Conservation (phyloP, 2,797 vertebrate species). For the Cyprinodon diabolis region DNA sequence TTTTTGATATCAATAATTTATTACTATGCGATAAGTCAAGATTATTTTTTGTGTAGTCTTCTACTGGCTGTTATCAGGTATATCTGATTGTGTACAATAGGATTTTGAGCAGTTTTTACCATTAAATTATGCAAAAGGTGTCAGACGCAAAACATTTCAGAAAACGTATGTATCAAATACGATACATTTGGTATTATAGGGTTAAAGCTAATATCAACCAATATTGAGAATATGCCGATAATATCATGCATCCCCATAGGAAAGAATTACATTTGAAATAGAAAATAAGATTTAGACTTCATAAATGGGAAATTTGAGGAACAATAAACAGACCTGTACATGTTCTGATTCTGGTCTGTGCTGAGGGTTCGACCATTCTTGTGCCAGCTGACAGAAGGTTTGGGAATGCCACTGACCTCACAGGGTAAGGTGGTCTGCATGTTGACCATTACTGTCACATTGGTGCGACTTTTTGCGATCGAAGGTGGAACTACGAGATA, state of each 20-base stretch:
- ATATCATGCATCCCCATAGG: neutral
- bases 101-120: too few species aligned
- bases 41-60: too few species aligned
- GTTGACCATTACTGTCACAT: constrained; percentile 90
- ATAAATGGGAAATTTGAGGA: constrained; percentile 53
- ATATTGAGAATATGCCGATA: too few species aligned
- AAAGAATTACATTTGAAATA: neutral
- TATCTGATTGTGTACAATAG: too few species aligned
- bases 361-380: constrained; percentile 87
- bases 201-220: too few species aligned
- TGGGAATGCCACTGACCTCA: constrained; percentile 92
- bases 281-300: neutral
- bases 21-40: too few species aligned
- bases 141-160: too few species aligned
- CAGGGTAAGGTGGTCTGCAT: constrained; percentile 92
- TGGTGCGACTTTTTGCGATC: constrained; percentile 81
- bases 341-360: constrained; percentile 94
- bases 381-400: constrained; percentile 87
- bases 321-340: constrained; percentile 90
- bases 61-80: too few species aligned
- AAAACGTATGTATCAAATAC: too few species aligned
- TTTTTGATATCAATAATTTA: too few species aligned
- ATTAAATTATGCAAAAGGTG: too few species aligned
- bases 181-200: too few species aligned
- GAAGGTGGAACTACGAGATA: constrained; percentile 85